These are phyloP conservation scores for Pseudoatta argentina DNA, from an alignment of 1,140 invertebrate genomes.

Conservation along the genomic window DNA sequence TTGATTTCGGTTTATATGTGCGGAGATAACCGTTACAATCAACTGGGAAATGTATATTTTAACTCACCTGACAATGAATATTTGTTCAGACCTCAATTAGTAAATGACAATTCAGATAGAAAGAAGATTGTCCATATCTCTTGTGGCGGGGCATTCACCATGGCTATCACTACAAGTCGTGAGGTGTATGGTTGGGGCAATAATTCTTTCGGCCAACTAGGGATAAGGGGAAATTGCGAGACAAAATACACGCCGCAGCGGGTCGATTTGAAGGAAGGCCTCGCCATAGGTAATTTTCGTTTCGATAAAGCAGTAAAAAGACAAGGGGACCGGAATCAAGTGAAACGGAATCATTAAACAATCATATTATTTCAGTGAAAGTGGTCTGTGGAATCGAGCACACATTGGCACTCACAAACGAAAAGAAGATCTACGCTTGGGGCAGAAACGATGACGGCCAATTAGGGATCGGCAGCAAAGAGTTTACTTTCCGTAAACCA, in stretches of 20 bases:
- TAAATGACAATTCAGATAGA: too few relatives aligned
- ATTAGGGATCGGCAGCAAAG: slow-evolving; percentile 88
- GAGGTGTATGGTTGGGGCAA: slow-evolving; percentile 92
- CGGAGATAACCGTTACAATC: slow-evolving; percentile 80
- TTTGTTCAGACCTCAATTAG: too few relatives aligned
- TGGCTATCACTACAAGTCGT: slow-evolving; percentile 89
- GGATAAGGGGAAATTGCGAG: slow-evolving; percentile 87
- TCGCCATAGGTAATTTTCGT: slow-evolving; percentile 86
- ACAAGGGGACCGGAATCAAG: not conserved
- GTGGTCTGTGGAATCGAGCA: slow-evolving; percentile 90
- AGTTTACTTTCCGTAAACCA: slow-evolving; percentile 26
- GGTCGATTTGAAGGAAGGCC: slow-evolving; percentile 80
- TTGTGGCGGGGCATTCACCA: slow-evolving; percentile 89
- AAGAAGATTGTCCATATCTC: slow-evolving; percentile 87
- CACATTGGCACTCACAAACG: slow-evolving; percentile 89
- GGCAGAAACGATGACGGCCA: slow-evolving; percentile 90
- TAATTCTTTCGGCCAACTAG: slow-evolving; percentile 89
- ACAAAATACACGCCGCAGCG: slow-evolving; percentile 88
- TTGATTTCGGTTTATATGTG: slow-evolving; percentile 88
- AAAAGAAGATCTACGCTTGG: slow-evolving; percentile 89
- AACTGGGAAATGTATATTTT: too few relatives aligned
- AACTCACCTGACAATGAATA: too few relatives aligned
- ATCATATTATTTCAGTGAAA: slow-evolving; percentile 81
- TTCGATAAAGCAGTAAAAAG: not conserved
- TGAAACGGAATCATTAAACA: not conserved